Base-by-base conservation (phyloP, 1,140 invertebrate genomes). In the Danaus plexippus region DNA sequence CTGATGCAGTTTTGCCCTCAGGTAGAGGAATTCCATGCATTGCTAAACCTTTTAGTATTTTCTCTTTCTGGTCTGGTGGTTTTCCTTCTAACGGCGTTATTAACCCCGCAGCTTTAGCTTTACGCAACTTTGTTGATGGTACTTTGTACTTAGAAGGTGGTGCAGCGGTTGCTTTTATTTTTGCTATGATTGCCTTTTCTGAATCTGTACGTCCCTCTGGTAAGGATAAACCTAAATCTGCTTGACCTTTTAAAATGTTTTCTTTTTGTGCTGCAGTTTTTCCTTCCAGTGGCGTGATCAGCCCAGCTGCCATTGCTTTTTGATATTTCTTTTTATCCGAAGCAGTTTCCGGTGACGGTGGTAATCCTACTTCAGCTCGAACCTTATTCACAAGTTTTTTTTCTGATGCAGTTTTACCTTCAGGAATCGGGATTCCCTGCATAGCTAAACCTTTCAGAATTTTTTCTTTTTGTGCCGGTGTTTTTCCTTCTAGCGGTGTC, bases 401-500 rank as follows among this genome's bases (percentile, higher is more conserved):
- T 52, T 69, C 64, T 9, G 61, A 59, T 41, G 63, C 1, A 7
- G 63, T 61, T 40, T 52, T 51, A 3, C 45, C 56, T 46, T 63
- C 18, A 0, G 66, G 69, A 43, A 75, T 51, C 8, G 64, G 60
- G 11, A 71, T 40, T 2, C 69, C 71, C 10, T 62, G 43, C 49
- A 54, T 54, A 2, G 59, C 55, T 22, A 65, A 44, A 52, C 57
- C 52, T 55, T 51, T 61, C 5, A 73, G 18, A 11, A 69, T 66
- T 41, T 61, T 63, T 57, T 71, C 70, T 52, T 74, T 77, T 47
- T 74, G 50, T 13, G 41, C n/a, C 11, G 44, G 9, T 4, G 64
- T 41, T 64, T 71, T 74, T 8, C 71, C 71, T 49, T 62, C 58
- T 47, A 77, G 52, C 5, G 72, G 68, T 4, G 66, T 69, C 5